These are phyloP conservation scores for Stegastes partitus DNA, from an alignment of 2,113 vertebrate genomes.

Conservation along the genomic window DNA sequence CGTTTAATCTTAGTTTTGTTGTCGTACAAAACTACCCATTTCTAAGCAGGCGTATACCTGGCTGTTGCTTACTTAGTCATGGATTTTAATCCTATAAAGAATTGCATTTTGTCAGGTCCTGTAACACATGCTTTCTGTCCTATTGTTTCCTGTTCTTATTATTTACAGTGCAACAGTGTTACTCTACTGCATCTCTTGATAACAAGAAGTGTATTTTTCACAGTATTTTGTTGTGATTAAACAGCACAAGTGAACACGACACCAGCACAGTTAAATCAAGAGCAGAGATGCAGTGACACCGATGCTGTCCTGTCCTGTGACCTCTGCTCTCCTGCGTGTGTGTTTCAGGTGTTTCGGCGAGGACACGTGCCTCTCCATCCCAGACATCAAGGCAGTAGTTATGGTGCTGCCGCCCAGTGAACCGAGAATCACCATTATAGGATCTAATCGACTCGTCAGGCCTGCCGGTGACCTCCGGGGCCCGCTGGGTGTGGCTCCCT, in stretches of 20 bases:
- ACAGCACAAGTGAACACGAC: too few relatives aligned
- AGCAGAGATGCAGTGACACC: conserved; percentile 2
- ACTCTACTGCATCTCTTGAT: too few relatives aligned
- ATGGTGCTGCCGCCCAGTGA: conserved; percentile 94
- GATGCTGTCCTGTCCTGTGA: not conserved
- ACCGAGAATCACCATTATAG: conserved; percentile 93
- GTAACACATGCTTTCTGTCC: not conserved
- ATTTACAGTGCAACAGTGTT: not conserved
- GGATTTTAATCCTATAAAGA: too few relatives aligned
- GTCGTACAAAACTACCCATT: too few relatives aligned
- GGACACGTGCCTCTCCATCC: conserved; percentile 93
- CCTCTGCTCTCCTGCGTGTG: not conserved
- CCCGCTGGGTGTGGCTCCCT: conserved; percentile 88
- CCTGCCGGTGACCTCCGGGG: conserved; percentile 88
- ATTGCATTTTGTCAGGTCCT: too few relatives aligned
- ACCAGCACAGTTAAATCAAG: not conserved
- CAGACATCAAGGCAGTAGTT: conserved; percentile 91
- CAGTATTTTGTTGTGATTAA: not conserved
- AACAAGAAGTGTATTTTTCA: not conserved
- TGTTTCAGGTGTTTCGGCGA: conserved; percentile 94
- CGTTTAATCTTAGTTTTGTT: too few relatives aligned
- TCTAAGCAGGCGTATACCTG: too few relatives aligned
- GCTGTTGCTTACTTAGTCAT: too few relatives aligned
- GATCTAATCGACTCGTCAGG: conserved; percentile 90
- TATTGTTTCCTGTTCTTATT: not conserved